Percentiles rank a stretch among this genome's conserved stretches.
phyloP scores from a whole-genome alignment of 2,797 vertebrate genomes.

The Microcaecilia unicolor region DNA sequence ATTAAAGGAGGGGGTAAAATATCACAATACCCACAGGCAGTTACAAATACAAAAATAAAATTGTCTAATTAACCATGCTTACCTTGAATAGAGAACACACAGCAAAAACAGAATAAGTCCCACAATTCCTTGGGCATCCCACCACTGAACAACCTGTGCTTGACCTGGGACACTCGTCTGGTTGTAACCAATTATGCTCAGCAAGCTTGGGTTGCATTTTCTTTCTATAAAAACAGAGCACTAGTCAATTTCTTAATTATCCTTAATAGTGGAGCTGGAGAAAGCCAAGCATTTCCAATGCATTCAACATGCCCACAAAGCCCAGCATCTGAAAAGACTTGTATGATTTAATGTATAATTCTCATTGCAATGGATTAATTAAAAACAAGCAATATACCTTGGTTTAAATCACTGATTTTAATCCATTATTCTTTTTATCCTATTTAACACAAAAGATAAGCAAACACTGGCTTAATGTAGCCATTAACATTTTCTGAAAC shows the following conservation, averaged over 20 bases:
- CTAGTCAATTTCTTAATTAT: too few species aligned
- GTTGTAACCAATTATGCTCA: conserved; percentile 89
- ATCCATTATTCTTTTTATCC: too few species aligned
- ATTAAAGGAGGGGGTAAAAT: background rate
- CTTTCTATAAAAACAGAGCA: conserved; percentile 59
- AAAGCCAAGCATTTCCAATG: background rate
- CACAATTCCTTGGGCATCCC: conserved; percentile 94
- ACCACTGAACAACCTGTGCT: conserved; percentile 85
- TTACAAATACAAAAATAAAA: background rate
- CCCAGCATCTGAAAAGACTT: background rate
- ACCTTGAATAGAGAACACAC: conserved; percentile 97
- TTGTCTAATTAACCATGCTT: conserved; percentile 4
- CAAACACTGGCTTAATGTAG: too few species aligned
- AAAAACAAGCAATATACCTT: background rate
- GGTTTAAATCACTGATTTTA: too few species aligned
- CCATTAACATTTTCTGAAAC: too few species aligned
- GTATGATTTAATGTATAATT: background rate
- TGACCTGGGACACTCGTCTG: conserved; percentile 64
- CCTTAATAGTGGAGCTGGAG: too few species aligned
- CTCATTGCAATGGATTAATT: background rate
- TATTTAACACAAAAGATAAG: too few species aligned
- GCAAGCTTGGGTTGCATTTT: conserved; percentile 88
- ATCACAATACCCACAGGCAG: background rate
- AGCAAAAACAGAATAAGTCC: conserved; percentile 88
- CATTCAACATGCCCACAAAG: background rate